phyloP scores from a whole-genome alignment of 2,797 vertebrate genomes.

The Arnoldichthys spilopterus region DNA sequence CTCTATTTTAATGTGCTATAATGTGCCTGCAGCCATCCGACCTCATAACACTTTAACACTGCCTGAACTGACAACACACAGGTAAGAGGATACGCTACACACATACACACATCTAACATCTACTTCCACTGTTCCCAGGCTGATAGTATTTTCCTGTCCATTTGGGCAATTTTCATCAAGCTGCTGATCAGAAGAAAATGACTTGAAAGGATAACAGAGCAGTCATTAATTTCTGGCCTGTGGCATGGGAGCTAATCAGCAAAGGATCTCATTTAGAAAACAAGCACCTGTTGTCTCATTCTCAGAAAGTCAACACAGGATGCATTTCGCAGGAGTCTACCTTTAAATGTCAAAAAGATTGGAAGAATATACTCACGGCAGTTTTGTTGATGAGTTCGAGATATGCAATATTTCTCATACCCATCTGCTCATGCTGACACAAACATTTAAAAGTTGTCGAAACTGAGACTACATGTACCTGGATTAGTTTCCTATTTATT shows the following conservation, averaged over 20 bases:
- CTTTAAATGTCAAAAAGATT: background rate
- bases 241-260: background rate
- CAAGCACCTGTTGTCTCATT: background rate
- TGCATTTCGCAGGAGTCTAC: background rate
- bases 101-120: conserved; percentile 11
- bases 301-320: background rate
- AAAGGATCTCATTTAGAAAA: conserved; percentile 17
- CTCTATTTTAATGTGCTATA: background rate
- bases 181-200: background rate
- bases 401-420: too few relatives aligned
- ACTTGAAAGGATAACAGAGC: background rate
- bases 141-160: background rate
- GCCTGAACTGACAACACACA: background rate
- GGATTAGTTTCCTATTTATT: too few relatives aligned
- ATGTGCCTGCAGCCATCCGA: background rate
- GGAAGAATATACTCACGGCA: too few relatives aligned
- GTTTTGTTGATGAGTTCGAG: too few relatives aligned
- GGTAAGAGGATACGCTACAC: background rate
- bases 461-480: too few relatives aligned
- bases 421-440: too few relatives aligned
- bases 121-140: background rate
- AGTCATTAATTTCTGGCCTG: background rate
- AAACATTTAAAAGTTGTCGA: too few relatives aligned
- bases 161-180: conserved; percentile 6
- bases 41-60: background rate